Evolutionary conservation across 1,140 invertebrate genomes (phyloP).

Genomic region (Heliconius eleuchia): DNA sequence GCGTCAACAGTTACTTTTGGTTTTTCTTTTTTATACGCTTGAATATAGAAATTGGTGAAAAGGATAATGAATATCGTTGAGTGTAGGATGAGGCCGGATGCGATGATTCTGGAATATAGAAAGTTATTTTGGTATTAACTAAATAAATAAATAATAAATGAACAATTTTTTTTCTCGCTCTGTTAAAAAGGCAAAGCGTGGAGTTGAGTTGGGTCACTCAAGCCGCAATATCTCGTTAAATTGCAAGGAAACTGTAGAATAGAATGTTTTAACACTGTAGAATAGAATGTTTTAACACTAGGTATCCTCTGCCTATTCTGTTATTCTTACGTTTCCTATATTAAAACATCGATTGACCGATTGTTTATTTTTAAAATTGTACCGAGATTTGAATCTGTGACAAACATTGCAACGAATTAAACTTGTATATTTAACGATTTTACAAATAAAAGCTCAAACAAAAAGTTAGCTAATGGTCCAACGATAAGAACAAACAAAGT

Average conservation of each 20-base stretch:
- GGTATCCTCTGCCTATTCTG: not conserved
- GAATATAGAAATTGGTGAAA: slow-evolving; percentile 95
- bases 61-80: slow-evolving; percentile 95
- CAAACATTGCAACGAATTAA: too few species aligned
- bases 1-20: slow-evolving; percentile 43
- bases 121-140: too few species aligned
- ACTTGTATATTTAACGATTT: too few species aligned
- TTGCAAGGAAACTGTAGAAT: not conserved
- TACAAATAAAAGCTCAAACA: too few species aligned
- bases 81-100: slow-evolving; percentile 90
- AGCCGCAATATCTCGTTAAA: not conserved
- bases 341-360: too few species aligned
- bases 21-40: slow-evolving; percentile 85
- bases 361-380: too few species aligned
- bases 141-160: too few species aligned
- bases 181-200: not conserved
- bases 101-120: slow-evolving; percentile 82
- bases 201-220: not conserved
- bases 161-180: not conserved
- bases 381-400: too few species aligned
- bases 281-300: not conserved
- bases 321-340: too few species aligned
- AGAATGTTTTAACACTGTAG: not conserved
- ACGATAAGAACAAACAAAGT: not conserved
- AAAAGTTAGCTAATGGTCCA: not conserved